Evolutionary conservation across 1,140 invertebrate species (phyloP).

Genomic region (Drosophila busckii): DNA sequence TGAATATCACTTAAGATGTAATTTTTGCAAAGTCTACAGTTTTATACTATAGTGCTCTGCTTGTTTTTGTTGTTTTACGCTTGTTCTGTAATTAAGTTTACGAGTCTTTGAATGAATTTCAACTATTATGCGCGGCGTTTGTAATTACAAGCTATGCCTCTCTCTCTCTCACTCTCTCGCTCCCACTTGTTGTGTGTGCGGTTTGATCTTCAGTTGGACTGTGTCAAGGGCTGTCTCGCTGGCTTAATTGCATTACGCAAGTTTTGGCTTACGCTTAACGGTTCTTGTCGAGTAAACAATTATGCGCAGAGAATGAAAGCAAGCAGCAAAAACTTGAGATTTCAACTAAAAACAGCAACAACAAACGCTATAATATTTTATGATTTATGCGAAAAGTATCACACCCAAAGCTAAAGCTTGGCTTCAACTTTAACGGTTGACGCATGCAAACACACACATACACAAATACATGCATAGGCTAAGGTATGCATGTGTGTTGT

Average conservation of each 20-base stretch:
- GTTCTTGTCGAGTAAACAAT: constrained; percentile 48
- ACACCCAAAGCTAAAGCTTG: constrained; percentile 16
- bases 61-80: constrained; percentile 15
- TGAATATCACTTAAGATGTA: constrained; percentile 47
- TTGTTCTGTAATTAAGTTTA: constrained; percentile 53
- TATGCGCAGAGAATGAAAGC: constrained; percentile 20
- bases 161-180: neutral
- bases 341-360: neutral
- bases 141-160: constrained; percentile 32
- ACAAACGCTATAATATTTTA: neutral
- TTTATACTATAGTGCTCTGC: constrained; percentile 2
- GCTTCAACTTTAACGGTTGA: constrained; percentile 16
- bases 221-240: constrained; percentile 53
- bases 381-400: constrained; percentile 32
- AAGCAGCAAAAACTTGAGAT: neutral
- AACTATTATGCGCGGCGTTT: constrained; percentile 54
- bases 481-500: neutral
- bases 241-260: constrained; percentile 67
- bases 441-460: constrained; percentile 17
- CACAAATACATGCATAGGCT: neutral
- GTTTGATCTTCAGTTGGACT: constrained; percentile 43
- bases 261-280: constrained; percentile 26
- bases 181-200: constrained; percentile 6
- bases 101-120: constrained; percentile 59
- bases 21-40: constrained; percentile 13